Percentiles rank a stretch among this genome's conserved stretches.
phyloP scores from a whole-genome alignment of 2,113 vertebrate species.

The Pomatorhinus ruficollis region DNA sequence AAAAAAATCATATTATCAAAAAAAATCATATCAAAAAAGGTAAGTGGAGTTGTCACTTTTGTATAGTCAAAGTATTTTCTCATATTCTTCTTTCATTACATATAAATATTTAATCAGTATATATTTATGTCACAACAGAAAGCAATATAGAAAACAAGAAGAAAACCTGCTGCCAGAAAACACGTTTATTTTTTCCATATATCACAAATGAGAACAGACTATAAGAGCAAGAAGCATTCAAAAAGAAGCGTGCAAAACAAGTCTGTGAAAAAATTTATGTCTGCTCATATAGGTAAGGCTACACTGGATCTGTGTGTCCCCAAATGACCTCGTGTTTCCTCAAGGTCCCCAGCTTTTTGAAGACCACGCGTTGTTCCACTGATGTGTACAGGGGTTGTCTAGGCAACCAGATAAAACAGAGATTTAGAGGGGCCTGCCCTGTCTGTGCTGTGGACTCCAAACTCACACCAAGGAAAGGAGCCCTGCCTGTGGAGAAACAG shows the following conservation, averaged over 20 bases:
- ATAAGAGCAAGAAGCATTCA: background rate
- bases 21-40: background rate
- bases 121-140: background rate
- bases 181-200: background rate
- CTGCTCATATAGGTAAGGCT: background rate
- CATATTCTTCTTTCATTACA: background rate
- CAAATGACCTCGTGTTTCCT: background rate
- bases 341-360: background rate
- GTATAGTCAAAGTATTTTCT: background rate
- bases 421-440: slow-evolving; percentile 4
- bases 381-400: slow-evolving; percentile 18
- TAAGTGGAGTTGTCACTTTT: background rate
- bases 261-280: background rate
- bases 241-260: background rate
- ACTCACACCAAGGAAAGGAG: background rate
- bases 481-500: background rate
- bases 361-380: background rate
- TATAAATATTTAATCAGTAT: background rate
- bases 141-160: background rate
- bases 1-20: background rate
- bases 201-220: background rate
- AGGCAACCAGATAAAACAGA: slow-evolving; percentile 33
- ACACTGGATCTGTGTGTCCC: background rate
- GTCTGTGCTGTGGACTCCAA: background rate
- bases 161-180: background rate